These are phyloP conservation scores for Lutjanus erythropterus DNA, from an alignment of 2,113 vertebrate species.

Conservation along the genomic window DNA sequence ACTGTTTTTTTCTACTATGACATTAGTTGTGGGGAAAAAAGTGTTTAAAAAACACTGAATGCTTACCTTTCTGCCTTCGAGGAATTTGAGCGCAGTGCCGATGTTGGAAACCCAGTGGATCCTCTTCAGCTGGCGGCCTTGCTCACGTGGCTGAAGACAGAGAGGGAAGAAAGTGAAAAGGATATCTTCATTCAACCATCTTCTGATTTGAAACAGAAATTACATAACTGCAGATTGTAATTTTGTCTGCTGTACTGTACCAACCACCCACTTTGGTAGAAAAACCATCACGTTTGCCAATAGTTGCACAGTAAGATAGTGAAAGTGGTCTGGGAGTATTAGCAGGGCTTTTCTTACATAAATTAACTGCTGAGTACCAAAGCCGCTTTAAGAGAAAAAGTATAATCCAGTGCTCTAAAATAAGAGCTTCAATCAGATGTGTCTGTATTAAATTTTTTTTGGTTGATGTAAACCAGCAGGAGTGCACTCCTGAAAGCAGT, in stretches of 20 bases:
- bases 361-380: conserved; percentile 19
- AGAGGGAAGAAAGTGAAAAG: conserved; percentile 5
- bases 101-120: conserved; percentile 98
- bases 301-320: conserved; percentile 1
- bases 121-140: conserved; percentile 94
- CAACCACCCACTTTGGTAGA: not conserved
- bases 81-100: conserved; percentile 95
- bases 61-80: conserved; percentile 96
- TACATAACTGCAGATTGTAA: not conserved
- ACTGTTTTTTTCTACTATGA: not conserved
- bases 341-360: conserved; percentile 3
- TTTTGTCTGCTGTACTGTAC: not conserved
- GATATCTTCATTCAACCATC: not conserved
- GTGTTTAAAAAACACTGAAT: not conserved
- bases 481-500: not conserved
- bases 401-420: conserved; percentile 4
- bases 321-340: not conserved
- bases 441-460: not conserved
- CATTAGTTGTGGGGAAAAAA: not conserved
- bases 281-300: not conserved
- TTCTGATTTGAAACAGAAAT: not conserved
- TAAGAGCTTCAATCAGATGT: not conserved
- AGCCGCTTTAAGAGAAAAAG: conserved; percentile 16
- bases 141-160: conserved; percentile 91
- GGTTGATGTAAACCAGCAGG: conserved; percentile 1